Conservation (phyloP, 2,797 vertebrate species). For the Hypotaenidia okinawae region DNA sequence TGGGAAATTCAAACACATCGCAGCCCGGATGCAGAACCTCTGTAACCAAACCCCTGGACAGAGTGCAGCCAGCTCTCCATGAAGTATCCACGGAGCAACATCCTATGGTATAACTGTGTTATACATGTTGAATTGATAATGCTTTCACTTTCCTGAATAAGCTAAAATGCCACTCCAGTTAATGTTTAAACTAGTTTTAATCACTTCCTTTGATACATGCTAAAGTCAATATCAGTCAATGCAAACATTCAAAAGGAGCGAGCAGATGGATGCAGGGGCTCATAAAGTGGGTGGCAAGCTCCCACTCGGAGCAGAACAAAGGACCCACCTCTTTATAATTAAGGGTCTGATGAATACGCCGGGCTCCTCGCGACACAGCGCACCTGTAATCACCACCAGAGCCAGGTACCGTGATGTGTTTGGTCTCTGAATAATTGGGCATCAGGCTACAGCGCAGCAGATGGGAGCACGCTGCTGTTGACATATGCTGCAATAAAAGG, state of each 20-base stretch:
- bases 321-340: slow-evolving; percentile 78
- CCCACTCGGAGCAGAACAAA: slow-evolving; percentile 74
- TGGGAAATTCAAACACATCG: background rate
- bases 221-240: slow-evolving; percentile 77
- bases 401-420: slow-evolving; percentile 76
- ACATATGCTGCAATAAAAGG: slow-evolving; percentile 82
- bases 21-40: background rate
- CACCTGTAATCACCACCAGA: slow-evolving; percentile 87
- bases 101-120: background rate
- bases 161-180: slow-evolving; percentile 73
- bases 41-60: background rate
- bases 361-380: slow-evolving; percentile 74
- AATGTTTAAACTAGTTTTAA: slow-evolving; percentile 85
- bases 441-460: slow-evolving; percentile 77
- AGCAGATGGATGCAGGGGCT: slow-evolving; percentile 82
- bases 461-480: slow-evolving; percentile 83
- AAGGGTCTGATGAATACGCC: slow-evolving; percentile 78
- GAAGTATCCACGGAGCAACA: background rate
- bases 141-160: slow-evolving; percentile 65
- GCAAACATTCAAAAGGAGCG: slow-evolving; percentile 79
- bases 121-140: slow-evolving; percentile 9
- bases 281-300: slow-evolving; percentile 73
- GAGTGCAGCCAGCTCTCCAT: background rate
- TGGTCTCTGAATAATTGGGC: slow-evolving; percentile 71
- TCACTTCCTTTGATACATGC: slow-evolving; percentile 79